Percentiles rank a stretch among this genome's conserved stretches.
Evolutionary conservation across 2,113 vertebrate species (phyloP).

Genomic region (Mugil cephalus): DNA sequence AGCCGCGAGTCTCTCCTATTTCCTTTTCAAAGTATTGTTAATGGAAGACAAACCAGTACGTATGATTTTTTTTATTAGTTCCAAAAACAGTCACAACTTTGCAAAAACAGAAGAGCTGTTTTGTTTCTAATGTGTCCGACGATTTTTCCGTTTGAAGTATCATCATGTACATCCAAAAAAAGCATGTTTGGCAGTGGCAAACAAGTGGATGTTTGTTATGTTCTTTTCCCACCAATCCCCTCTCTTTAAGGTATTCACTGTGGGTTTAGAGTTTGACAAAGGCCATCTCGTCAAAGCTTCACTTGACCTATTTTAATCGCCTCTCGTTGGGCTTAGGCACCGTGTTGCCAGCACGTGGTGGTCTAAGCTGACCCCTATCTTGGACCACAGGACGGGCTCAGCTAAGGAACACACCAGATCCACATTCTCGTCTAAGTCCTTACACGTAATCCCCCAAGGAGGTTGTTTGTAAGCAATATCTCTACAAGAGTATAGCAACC

Average conservation of each 20-base stretch:
- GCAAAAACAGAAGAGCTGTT: background rate
- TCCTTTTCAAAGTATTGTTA: conserved; percentile 27
- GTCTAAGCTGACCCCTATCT: conserved; percentile 76
- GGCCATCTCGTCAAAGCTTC: conserved; percentile 71
- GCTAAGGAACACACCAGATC: conserved; percentile 60
- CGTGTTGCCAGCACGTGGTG: conserved; percentile 59
- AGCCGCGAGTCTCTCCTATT: conserved; percentile 1
- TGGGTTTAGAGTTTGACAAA: conserved; percentile 69
- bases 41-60: background rate
- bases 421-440: conserved; percentile 68
- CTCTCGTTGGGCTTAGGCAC: conserved; percentile 65
- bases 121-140: background rate
- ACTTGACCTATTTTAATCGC: conserved; percentile 81
- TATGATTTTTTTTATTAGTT: conserved; percentile 7
- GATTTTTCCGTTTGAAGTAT: background rate
- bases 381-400: conserved; percentile 60
- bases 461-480: conserved; percentile 76
- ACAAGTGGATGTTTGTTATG: conserved; percentile 39
- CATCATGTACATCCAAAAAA: background rate
- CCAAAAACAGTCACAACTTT: background rate
- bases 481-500: conserved; percentile 41
- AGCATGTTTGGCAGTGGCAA: conserved; percentile 6
- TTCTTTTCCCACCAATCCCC: conserved; percentile 61
- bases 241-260: conserved; percentile 61
- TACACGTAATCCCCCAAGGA: conserved; percentile 73